These are phyloP conservation scores for Thera obeliscata DNA, from an alignment of 2,888 invertebrate species.

Conservation along the genomic window DNA sequence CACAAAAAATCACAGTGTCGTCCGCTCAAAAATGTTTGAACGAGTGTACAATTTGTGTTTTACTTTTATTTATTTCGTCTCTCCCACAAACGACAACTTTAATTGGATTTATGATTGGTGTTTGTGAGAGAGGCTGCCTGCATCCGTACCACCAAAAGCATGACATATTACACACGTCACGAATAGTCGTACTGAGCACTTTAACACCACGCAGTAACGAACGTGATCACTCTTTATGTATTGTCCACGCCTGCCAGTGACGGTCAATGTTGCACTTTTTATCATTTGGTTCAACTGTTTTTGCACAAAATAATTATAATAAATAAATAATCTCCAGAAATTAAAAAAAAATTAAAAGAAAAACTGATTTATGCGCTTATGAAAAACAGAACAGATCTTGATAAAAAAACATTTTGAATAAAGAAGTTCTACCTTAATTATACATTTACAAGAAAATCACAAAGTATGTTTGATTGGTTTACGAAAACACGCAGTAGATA, in stretches of 20 bases:
- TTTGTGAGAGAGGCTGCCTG: constrained; percentile 74
- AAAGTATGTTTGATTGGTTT: constrained; percentile 1
- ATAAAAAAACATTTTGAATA: not conserved
- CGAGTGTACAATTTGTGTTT: constrained; percentile 59
- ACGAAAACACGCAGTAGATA: constrained; percentile 19
- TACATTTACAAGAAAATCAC: no score
- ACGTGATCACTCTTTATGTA: constrained; percentile 36
- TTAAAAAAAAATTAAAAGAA: not conserved
- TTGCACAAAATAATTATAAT: constrained; percentile 17
- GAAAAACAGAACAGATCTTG: constrained; percentile 1
- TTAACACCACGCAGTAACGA: constrained; percentile 50
- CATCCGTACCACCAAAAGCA: constrained; percentile 82
- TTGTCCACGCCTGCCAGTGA: constrained; percentile 34
- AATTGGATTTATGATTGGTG: constrained; percentile 42
- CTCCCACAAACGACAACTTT: constrained; percentile 59
- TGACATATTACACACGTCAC: constrained; percentile 68
- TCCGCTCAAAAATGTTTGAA: constrained; percentile 65
- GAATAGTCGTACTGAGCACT: constrained; percentile 59
- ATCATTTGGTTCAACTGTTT: constrained; percentile 34
- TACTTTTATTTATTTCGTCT: constrained; percentile 52
- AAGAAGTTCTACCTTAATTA: no score
- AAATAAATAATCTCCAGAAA: not conserved
- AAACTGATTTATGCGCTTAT: not conserved
- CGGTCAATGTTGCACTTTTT: constrained; percentile 42
- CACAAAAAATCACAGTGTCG: constrained; percentile 75